Base-by-base conservation (phyloP, 2,797 vertebrate genomes). In the Gephyroberyx darwinii region DNA sequence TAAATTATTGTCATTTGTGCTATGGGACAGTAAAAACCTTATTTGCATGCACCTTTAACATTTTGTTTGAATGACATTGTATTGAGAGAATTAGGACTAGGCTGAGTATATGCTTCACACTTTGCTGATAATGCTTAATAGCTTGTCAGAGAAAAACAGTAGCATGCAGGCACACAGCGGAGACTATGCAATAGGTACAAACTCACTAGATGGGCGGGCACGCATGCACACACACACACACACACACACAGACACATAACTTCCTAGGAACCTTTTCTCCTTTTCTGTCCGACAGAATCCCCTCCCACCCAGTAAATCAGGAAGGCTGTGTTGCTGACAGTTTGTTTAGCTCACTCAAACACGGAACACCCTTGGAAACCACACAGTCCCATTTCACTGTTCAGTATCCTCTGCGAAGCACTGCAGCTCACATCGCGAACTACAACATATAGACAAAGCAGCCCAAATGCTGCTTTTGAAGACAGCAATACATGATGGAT, bases 311-410 rank as follows among this genome's bases (percentile, higher is more conserved):
- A 64, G 43, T 84, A 7, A 77, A 83, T 82, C 87, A 91, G 85
- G 81, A 90, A 89, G 86, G 65, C 80, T 69, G 66, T 64, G 81
- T 84, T 77, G 77, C 59, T 59, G 71, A 78, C 67, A 75, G 85
- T 84, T 85, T 71, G 77, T 91, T 89, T 79, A 84, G 61, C 77
- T 60, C 68, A 22, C 70, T 86, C 68, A 80, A 82, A 84, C 71
- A 77, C 55, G 47, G 56, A 85, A 82, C 72, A 83, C 65, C 81
- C 77, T 75, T 71, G 78, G 81, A 85, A 85, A 90, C 71, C 41
- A 6, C 66, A 57, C 63, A 58, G 54, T 55, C 75, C 79, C 68
- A 84, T 83, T 74, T 55, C 77, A 71, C 68, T 48, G 33, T 67
- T 74, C 72, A 68, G 47, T 41, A 58, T 79, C 71, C 66, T 68